Conservation (phyloP, 2,797 vertebrate genomes). For the Antrozous pallidus region DNA sequence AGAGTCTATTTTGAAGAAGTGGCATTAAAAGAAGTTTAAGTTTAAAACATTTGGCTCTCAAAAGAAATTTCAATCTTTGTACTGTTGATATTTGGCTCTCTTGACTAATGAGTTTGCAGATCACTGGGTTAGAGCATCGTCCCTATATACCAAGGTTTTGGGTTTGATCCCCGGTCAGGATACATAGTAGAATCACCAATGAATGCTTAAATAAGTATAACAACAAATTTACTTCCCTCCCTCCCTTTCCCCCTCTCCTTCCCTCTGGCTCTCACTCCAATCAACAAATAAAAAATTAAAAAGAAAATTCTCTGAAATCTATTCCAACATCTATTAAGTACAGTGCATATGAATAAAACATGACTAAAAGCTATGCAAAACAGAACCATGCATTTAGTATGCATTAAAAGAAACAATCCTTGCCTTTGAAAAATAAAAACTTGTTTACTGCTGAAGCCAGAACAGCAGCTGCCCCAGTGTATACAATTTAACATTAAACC, state of each 20-base stretch:
- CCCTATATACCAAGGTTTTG: background rate
- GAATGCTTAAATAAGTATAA: background rate
- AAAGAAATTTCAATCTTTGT: too few relatives aligned
- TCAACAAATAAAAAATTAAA: background rate
- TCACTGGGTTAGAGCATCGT: background rate
- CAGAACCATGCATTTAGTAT: background rate
- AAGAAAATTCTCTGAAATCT: background rate
- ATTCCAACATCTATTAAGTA: background rate
- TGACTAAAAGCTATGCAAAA: constrained; percentile 4
- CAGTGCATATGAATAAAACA: background rate
- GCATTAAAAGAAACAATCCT: background rate
- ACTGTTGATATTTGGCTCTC: too few relatives aligned
- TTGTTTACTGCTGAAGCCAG: background rate
- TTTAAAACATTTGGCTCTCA: too few relatives aligned
- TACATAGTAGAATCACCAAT: background rate
- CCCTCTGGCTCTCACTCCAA: background rate
- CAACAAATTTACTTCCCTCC: background rate
- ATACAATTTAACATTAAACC: background rate
- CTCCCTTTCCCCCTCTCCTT: too few relatives aligned
- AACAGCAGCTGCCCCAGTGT: background rate
- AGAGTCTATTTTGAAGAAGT: too few relatives aligned
- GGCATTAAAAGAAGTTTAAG: too few relatives aligned
- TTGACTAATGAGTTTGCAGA: too few relatives aligned
- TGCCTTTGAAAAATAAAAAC: constrained; percentile 31
- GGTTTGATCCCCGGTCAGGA: background rate